Conservation (phyloP, 2,113 vertebrate species). For the Romanogobio albipinnatus region DNA sequence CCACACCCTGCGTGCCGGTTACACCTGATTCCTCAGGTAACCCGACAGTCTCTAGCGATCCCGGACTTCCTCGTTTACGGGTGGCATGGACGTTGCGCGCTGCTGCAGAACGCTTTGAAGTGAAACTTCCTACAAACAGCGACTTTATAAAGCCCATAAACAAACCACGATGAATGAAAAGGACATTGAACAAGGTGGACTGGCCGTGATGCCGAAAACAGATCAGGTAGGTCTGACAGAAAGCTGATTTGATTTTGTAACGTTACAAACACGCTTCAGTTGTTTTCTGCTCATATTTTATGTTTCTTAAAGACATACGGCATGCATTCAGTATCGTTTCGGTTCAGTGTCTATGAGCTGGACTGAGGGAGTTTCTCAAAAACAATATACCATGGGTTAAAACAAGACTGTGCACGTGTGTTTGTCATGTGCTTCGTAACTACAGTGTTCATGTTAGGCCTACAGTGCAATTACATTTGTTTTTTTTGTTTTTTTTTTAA, state of each 20-base stretch:
- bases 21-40: constrained; percentile 8
- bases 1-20: constrained; percentile 12
- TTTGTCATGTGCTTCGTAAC: neutral
- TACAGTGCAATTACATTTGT: neutral
- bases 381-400: neutral
- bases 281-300: neutral
- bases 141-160: neutral
- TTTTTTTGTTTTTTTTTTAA: neutral
- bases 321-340: neutral
- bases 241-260: neutral
- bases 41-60: neutral
- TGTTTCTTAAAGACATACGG: neutral
- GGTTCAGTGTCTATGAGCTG: neutral
- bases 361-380: neutral
- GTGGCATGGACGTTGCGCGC: neutral
- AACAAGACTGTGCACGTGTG: neutral
- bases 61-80: constrained; percentile 3
- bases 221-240: constrained; percentile 67
- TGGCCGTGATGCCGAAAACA: constrained; percentile 48
- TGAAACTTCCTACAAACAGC: neutral
- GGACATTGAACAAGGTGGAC: constrained; percentile 41
- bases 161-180: constrained; percentile 60
- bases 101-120: neutral
- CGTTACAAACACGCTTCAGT: neutral
- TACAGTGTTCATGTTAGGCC: neutral